These are phyloP conservation scores for Pseudopipra pipra DNA, from an alignment of 2,113 vertebrate genomes.

Conservation along the genomic window DNA sequence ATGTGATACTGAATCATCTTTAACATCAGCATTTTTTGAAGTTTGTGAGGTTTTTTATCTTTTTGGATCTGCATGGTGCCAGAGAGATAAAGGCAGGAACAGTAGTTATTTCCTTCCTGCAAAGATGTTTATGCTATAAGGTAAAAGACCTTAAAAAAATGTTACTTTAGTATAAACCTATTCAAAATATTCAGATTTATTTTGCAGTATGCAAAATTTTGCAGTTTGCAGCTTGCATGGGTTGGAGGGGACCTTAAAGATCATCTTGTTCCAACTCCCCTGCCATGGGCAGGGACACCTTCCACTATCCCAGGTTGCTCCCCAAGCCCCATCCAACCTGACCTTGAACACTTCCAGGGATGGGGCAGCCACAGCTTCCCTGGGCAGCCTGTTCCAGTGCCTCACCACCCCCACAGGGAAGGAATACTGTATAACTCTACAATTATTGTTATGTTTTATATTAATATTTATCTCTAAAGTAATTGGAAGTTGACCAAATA, in stretches of 20 bases:
- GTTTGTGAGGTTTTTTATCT: neutral
- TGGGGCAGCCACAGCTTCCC: neutral
- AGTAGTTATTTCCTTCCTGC: neutral
- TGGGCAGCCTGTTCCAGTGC: neutral
- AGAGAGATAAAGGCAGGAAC: neutral
- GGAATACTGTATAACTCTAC: neutral
- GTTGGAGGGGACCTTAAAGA: neutral
- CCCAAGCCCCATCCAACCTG: accelerated
- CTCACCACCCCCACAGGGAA: accelerated
- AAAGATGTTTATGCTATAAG: neutral
- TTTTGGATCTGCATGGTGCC: neutral
- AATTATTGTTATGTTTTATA: neutral
- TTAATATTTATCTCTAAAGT: neutral
- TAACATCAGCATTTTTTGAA: neutral
- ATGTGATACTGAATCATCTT: neutral
- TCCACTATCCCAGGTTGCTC: accelerated
- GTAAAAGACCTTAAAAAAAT: neutral
- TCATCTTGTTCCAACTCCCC: neutral
- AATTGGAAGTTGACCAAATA: neutral
- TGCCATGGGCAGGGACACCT: neutral
- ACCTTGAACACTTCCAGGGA: neutral
- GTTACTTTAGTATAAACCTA: neutral
- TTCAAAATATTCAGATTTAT: neutral
- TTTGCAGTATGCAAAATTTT: neutral
- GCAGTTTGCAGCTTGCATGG: neutral